Conservation (phyloP, 2,113 vertebrate genomes). For the Nothoprocta pentlandii region DNA sequence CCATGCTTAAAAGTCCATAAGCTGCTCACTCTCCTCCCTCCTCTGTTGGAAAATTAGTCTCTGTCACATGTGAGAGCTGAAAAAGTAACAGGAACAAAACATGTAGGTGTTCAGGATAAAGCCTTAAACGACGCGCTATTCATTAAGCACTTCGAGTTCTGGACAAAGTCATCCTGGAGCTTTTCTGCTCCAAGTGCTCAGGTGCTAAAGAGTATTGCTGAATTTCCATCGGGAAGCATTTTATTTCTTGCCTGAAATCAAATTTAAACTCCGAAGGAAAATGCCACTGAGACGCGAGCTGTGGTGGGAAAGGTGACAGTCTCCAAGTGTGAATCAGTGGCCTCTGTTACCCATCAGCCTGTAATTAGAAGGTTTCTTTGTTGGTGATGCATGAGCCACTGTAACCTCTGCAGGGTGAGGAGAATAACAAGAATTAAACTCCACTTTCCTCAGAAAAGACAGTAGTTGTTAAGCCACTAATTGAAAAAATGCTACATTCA, state of each 20-base stretch:
- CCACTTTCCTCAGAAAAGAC: neutral
- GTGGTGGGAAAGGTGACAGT: neutral
- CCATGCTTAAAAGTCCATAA: neutral
- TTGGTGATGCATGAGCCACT: neutral
- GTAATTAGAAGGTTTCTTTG: neutral
- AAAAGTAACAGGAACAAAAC: slow-evolving; percentile 68
- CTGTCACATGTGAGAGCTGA: slow-evolving; percentile 55
- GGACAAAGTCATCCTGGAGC: slow-evolving; percentile 11
- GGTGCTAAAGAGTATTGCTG: slow-evolving; percentile 42
- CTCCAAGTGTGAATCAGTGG: neutral
- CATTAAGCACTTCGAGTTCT: slow-evolving; percentile 62
- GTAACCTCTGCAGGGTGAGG: neutral
- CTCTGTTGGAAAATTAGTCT: slow-evolving; percentile 55
- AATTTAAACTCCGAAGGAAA: slow-evolving; percentile 44
- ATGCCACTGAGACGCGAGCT: slow-evolving; percentile 17
- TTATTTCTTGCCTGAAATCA: slow-evolving; percentile 20
- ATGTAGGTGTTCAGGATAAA: slow-evolving; percentile 70
- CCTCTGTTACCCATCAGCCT: neutral
- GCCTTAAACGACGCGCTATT: slow-evolving; percentile 65
- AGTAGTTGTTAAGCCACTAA: neutral
- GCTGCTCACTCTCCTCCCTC: slow-evolving; percentile 27
- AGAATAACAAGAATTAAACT: neutral
- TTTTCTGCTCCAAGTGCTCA: slow-evolving; percentile 49
- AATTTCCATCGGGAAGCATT: neutral
- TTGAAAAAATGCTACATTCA: neutral